A percentile compares a stretch with the other conserved stretches of the same genome.
phyloP scores from a whole-genome alignment of 2,888 invertebrate species.

The Megalurothrips usitatus region DNA sequence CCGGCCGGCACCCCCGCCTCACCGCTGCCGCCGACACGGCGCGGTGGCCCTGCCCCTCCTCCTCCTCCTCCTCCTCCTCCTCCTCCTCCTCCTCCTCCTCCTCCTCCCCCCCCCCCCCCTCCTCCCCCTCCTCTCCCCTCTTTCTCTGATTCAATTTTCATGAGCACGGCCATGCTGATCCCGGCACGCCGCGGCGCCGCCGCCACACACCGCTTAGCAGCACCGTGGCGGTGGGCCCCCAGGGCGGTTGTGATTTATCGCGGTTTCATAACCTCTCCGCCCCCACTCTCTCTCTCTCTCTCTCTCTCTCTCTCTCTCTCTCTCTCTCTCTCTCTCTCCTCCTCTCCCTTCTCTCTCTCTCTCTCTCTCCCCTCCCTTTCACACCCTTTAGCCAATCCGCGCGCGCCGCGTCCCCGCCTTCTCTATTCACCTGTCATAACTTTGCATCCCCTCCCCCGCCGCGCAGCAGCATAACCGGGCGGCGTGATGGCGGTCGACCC shows the following conservation, averaged over 20 bases:
- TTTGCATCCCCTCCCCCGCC: not conserved
- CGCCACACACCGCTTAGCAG: too few relatives aligned
- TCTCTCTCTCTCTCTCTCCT: not conserved
- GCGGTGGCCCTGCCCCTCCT: not conserved
- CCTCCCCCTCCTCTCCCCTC: not conserved
- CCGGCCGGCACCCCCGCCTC: too few relatives aligned
- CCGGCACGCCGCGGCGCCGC: not conserved
- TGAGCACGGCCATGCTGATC: not conserved
- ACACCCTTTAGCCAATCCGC: not conserved
- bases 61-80: not conserved
- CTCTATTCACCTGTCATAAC: not conserved
- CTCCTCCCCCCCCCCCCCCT: not conserved
- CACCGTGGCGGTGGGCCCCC: not conserved
- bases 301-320: not conserved
- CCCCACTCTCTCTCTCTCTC: not conserved
- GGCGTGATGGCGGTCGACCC: not conserved
- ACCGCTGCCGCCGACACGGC: too few relatives aligned
- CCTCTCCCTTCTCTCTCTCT: not conserved
- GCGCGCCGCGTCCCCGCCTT: not conserved
- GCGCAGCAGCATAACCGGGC: too few relatives aligned
- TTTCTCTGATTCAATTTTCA: constrained; percentile 14
- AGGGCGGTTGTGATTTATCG: not conserved
- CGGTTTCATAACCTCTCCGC: too few relatives aligned
- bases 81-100: not conserved
- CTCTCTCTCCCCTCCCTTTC: not conserved